Evolutionary conservation across 2,113 vertebrate species (phyloP), one percentile per base, ranked within the genome.

Genomic region (Anthoscopus minutus): DNA sequence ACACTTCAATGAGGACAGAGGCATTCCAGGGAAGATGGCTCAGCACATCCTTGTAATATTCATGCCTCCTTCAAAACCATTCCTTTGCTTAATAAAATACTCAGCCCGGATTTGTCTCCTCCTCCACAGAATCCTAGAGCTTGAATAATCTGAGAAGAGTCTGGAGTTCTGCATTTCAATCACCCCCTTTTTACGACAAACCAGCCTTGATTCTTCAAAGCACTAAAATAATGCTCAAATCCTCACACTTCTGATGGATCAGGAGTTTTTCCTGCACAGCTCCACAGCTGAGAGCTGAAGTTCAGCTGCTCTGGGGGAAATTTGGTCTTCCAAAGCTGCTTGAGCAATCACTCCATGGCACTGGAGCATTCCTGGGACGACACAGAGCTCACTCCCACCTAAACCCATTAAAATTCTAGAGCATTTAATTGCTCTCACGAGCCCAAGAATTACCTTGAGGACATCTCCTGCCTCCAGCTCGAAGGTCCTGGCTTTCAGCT

Each of bases 401-500:
- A 13, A 51, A 1, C 15, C 79, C 54, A 70, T 1, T 2, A 10
- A 10, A 14, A 35, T 20, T 40, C n/a, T 0, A 58, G 35, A 19
- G 31, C 45, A 27, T 25, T 48, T 19, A 35, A 22, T 4, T 2
- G 33, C 42, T 57, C 51, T 38, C 30, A 7, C 0, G 4, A 51
- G 18, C 58, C 28, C 42, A 8, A 7, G 25, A 35, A 91, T 98
- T 97, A 99, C 99, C 98, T 99, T 99, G 70, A 99, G 98, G 50
- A 99, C 83, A 94, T 99, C 99, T 51, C 99, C 99, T 30, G 98
- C 98, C 72, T 99, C 98, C 90, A 99, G 98, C 60, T 98, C 97
- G 60, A 99, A 99, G 35, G 98, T 98, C 72, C 98, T 98, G 79
- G 99, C 99, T 94, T 98, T 98, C 45, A 99, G 98, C 94, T 99